These are phyloP conservation scores for Sylvietta virens DNA, from an alignment of 2,113 vertebrate species.

Conservation along the genomic window DNA sequence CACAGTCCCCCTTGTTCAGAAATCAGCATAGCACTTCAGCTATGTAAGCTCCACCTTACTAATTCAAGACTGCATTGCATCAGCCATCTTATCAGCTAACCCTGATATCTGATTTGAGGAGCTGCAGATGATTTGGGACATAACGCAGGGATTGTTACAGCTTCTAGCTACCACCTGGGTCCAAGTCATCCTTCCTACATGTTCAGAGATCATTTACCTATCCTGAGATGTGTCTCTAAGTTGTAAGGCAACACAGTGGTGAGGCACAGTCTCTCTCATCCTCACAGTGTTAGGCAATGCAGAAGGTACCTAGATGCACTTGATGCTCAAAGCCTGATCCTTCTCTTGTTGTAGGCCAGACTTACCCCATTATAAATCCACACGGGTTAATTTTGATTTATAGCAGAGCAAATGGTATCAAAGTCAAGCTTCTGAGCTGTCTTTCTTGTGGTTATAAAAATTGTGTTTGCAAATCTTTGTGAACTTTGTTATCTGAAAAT, in stretches of 20 bases:
- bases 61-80: not conserved
- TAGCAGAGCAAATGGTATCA: slow-evolving; percentile 6
- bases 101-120: not conserved
- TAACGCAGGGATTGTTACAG: not conserved
- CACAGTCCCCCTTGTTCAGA: not conserved
- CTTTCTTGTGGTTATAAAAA: slow-evolving; percentile 20
- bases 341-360: not conserved
- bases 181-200: not conserved
- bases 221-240: not conserved
- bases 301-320: slow-evolving; percentile 39
- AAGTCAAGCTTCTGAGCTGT: not conserved
- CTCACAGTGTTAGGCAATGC: not conserved
- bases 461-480: not conserved
- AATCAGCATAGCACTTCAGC: rapidly evolving
- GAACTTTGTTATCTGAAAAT: slow-evolving; percentile 2
- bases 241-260: not conserved
- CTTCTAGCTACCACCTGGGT: not conserved
- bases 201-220: not conserved
- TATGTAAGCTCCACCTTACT: not conserved
- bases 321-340: not conserved
- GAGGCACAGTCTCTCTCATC: not conserved
- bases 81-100: not conserved
- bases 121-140: not conserved
- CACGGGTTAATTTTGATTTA: slow-evolving; percentile 19
- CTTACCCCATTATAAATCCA: not conserved